phyloP scores from a whole-genome alignment of 1,140 invertebrate species.

The Andrena cerasifolii region DNA sequence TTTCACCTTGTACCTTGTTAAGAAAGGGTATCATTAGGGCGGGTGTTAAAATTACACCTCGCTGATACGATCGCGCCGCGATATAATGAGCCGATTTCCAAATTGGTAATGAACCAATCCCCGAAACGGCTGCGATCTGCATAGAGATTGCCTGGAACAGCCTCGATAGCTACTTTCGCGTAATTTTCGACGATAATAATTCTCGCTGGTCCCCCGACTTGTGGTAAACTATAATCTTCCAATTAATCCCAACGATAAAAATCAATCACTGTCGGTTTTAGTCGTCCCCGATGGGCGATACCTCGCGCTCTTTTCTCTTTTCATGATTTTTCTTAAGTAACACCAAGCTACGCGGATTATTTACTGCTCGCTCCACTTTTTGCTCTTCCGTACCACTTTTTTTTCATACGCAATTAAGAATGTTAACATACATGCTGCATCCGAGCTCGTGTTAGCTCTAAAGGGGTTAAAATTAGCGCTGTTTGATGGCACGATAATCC shows the following conservation, averaged over 20 bases:
- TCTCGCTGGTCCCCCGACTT: conserved; percentile 10
- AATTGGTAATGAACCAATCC: conserved; percentile 42
- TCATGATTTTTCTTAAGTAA: too few relatives aligned
- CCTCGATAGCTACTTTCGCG: conserved; percentile 9
- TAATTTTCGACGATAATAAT: conserved; percentile 34
- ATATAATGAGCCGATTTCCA: conserved; percentile 39
- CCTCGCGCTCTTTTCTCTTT: neutral
- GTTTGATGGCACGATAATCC: neutral
- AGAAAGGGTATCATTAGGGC: conserved; percentile 55
- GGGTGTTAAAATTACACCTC: conserved; percentile 65
- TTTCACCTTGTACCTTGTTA: conserved; percentile 43
- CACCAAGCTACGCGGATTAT: too few relatives aligned
- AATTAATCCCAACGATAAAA: conserved; percentile 43
- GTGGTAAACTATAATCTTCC: conserved; percentile 46
- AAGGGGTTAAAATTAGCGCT: neutral
- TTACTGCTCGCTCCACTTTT: too few relatives aligned
- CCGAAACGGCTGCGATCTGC: conserved; percentile 30
- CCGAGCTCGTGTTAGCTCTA: neutral
- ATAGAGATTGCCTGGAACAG: conserved; percentile 46
- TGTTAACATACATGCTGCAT: too few relatives aligned
- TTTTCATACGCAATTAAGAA: too few relatives aligned
- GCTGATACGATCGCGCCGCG: neutral
- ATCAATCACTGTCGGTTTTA: conserved; percentile 22
- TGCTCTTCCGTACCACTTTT: too few relatives aligned
- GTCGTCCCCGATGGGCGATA: conserved; percentile 7